These are phyloP conservation scores for Sebastes oblongus DNA, from an alignment of 2,797 vertebrate species.

Conservation along the genomic window DNA sequence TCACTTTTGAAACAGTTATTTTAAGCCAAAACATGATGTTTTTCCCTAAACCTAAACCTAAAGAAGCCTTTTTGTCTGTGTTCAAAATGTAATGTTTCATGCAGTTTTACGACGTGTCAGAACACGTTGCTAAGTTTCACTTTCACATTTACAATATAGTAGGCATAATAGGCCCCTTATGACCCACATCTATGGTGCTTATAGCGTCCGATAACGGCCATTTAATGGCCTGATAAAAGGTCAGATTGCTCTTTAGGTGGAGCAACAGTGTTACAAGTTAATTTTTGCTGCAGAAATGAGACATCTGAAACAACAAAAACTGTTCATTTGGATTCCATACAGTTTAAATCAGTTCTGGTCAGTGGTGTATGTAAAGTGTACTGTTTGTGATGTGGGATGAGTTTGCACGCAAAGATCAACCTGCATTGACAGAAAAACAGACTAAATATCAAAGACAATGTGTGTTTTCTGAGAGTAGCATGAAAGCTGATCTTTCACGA, in stretches of 20 bases:
- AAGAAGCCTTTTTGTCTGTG: too few species aligned
- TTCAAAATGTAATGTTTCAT: too few species aligned
- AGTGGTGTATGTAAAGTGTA: not conserved
- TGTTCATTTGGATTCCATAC: not conserved
- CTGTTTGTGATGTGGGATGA: not conserved
- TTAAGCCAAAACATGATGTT: too few species aligned
- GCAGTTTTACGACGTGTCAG: too few species aligned
- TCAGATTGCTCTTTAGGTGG: not conserved
- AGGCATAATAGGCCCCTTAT: too few species aligned
- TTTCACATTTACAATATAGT: too few species aligned
- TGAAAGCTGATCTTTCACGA: not conserved
- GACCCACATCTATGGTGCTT: too few species aligned
- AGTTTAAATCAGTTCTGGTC: not conserved
- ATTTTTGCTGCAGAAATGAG: not conserved
- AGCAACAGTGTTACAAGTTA: not conserved
- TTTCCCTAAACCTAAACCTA: too few species aligned
- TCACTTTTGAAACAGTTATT: too few species aligned
- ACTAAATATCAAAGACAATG: constrained; percentile 11
- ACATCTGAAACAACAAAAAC: not conserved
- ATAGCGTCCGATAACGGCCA: too few species aligned
- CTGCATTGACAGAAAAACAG: not conserved
- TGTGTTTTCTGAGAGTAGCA: constrained; percentile 6
- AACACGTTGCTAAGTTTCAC: too few species aligned
- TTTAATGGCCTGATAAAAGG: too few species aligned
- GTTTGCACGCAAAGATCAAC: not conserved